Base-by-base conservation (phyloP, 2,888 invertebrate species). In the Protodeltote pygarga region DNA sequence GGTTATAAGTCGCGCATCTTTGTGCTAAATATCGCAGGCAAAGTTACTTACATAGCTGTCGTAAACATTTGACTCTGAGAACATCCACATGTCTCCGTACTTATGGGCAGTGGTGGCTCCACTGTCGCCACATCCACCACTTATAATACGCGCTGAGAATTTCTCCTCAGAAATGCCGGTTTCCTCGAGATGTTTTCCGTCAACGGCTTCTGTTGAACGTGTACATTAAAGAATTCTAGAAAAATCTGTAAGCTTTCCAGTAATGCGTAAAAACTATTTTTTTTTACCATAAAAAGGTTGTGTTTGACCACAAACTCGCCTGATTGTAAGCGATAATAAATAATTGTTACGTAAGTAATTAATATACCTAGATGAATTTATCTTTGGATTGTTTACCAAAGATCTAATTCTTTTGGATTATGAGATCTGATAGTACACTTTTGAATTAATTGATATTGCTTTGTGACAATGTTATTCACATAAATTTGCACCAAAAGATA, bases 101-200 rank as follows among this genome's bases (percentile, higher is more conserved):
- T 60, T 64, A 44, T 42, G 33, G 5, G 34, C 41, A 49, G 17
- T 53, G 53, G 59, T 67, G 63, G 63, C 65, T 63, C 65, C 59
- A 45, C 68, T 50, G 46, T 50, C 58, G 53, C 50, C 35, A 47
- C 62, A 52, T 55, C 45, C 35, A 44, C 40, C 29, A 28, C 50
- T 52, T 73, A 61, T 69, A 66, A 64, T 66, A 59, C 65, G 55
- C 50, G 45, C 54, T 60, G 66, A 62, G 55, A 69, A 73, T 79
- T 77, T 79, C 79, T 75, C 77, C 45, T 65, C 47, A 72, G 68
- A 66, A 69, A 73, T 73, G 72, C 64, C 54, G 61, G 61, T 74
- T 67, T 67, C 57, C 58, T 73, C 60, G 65, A 58, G 53, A 58
- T 63, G 58, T 63, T 70, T 75, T 74, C 67, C 68, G 69, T 75